A percentile compares a stretch with the other conserved stretches of the same genome.
Evolutionary conservation across 2,797 vertebrate genomes (phyloP).

Genomic region (Mus spretus): DNA sequence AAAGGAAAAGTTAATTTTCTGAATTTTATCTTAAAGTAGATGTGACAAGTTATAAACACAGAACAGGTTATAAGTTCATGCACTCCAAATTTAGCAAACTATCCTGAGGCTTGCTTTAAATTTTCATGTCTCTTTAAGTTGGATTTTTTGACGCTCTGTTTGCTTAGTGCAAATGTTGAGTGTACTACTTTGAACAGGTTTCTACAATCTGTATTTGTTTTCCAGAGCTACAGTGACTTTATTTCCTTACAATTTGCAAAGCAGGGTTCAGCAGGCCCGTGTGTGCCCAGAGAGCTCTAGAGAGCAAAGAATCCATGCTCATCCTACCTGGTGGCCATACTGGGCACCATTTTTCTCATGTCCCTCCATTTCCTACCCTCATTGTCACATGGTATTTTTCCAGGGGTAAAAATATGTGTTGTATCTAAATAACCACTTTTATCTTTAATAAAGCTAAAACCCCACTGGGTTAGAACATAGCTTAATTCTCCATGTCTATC

Average conservation of each 20-base stretch:
- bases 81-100: conserved; percentile 62
- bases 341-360: not conserved
- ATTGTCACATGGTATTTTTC: not conserved
- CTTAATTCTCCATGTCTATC: not conserved
- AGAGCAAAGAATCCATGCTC: not conserved
- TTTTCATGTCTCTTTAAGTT: conserved; percentile 59
- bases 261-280: not conserved
- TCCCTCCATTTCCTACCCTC: not conserved
- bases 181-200: not conserved
- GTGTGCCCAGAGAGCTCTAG: not conserved
- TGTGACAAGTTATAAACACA: conserved; percentile 65
- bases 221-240: not conserved
- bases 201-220: not conserved
- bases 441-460: not conserved
- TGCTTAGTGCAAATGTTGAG: conserved; percentile 29
- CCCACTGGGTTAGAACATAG: not conserved
- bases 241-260: not conserved
- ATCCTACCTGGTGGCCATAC: not conserved
- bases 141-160: not conserved
- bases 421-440: not conserved
- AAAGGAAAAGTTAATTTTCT: conserved; percentile 8
- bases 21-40: conserved; percentile 60
- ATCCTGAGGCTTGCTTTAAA: conserved; percentile 64
- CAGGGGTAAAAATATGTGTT: not conserved
- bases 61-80: conserved; percentile 44